phyloP scores from a whole-genome alignment of 2,888 invertebrate species.

The Melanophora roralis region DNA sequence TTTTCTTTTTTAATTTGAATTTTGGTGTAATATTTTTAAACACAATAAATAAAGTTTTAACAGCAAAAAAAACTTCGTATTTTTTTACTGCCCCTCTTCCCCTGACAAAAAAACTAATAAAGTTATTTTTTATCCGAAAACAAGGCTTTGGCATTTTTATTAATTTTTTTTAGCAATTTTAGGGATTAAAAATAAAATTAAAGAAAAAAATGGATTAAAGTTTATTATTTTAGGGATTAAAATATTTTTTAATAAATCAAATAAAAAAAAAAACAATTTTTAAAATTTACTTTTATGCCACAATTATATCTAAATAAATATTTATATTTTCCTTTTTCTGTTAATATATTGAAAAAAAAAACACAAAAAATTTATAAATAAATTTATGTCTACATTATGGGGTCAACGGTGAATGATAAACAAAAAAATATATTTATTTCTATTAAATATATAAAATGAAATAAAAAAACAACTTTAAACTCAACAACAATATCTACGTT shows the following conservation, averaged over 20 bases:
- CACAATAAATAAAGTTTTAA: slow-evolving; percentile 56
- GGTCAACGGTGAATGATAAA: not conserved
- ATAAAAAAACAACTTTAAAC: not conserved
- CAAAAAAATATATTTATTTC: not conserved
- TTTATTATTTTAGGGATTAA: slow-evolving; percentile 17
- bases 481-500: slow-evolving; percentile 59
- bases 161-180: not conserved
- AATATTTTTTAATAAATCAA: not conserved
- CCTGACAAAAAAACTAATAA: slow-evolving; percentile 35
- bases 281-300: not conserved
- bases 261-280: not conserved
- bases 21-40: slow-evolving; percentile 33
- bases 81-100: slow-evolving; percentile 33
- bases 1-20: slow-evolving; percentile 24
- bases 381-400: slow-evolving; percentile 24
- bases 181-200: not conserved
- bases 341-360: slow-evolving; percentile 10
- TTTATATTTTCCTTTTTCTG: slow-evolving; percentile 27
- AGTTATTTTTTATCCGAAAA: slow-evolving; percentile 51
- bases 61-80: slow-evolving; percentile 45
- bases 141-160: slow-evolving; percentile 65
- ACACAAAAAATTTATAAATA: slow-evolving; percentile 1
- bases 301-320: slow-evolving; percentile 30
- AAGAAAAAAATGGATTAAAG: not conserved
- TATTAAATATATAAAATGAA: not conserved